These are phyloP conservation scores for Phyllotreta cruciferae DNA, from an alignment of 2,888 invertebrate species.

Conservation along the genomic window DNA sequence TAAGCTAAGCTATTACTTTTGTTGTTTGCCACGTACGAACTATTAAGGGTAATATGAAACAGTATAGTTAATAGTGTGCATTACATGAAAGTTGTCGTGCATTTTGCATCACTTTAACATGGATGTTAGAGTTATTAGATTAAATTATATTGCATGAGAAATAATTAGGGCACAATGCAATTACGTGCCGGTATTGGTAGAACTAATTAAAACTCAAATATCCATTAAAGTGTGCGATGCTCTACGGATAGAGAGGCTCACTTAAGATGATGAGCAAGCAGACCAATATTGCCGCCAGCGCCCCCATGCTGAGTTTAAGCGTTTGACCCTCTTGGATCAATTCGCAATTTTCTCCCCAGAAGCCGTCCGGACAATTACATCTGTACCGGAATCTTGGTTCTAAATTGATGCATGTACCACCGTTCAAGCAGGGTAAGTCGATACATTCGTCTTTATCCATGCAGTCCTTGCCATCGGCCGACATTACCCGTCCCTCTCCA, in stretches of 20 bases:
- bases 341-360: slow-evolving; percentile 94
- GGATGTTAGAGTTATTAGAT: background rate
- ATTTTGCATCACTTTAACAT: background rate
- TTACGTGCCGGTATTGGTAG: background rate
- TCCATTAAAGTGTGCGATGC: slow-evolving; percentile 11
- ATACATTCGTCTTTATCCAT: slow-evolving; percentile 95
- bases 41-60: background rate
- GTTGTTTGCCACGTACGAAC: slow-evolving; percentile 12
- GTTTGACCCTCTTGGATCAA: slow-evolving; percentile 93
- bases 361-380: slow-evolving; percentile 91
- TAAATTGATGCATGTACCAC: slow-evolving; percentile 90
- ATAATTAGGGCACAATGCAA: background rate
- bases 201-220: slow-evolving; percentile 16
- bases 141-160: background rate
- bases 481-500: slow-evolving; percentile 90
- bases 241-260: slow-evolving; percentile 67
- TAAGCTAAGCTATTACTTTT: slow-evolving; percentile 13
- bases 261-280: slow-evolving; percentile 96
- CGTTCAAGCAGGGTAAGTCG: slow-evolving; percentile 92
- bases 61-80: background rate
- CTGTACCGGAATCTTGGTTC: slow-evolving; percentile 85
- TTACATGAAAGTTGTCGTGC: background rate
- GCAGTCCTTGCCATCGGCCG: slow-evolving; percentile 90
- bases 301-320: slow-evolving; percentile 94
- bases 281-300: slow-evolving; percentile 95